Conservation (phyloP, 1,140 invertebrate species). For the Rhagoletis zephyria region DNA sequence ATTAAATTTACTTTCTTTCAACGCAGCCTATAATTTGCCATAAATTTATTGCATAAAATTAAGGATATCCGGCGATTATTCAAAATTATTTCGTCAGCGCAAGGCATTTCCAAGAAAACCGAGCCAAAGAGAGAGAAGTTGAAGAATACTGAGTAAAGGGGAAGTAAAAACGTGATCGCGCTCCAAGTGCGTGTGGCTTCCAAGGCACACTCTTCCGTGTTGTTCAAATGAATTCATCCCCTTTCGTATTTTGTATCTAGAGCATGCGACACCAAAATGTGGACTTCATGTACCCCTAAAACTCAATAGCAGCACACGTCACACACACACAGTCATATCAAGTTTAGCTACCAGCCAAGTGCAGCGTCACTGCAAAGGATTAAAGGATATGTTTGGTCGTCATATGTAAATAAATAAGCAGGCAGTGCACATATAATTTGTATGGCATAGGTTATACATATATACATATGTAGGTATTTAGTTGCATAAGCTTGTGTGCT, state of each 20-base stretch:
- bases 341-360: neutral
- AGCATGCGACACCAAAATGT: neutral
- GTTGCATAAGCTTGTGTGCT: neutral
- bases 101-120: neutral
- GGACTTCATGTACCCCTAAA: neutral
- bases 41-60: conserved; percentile 46
- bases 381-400: conserved; percentile 15
- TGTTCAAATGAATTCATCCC: no score
- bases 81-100: neutral
- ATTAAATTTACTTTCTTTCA: conserved; percentile 13
- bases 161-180: neutral
- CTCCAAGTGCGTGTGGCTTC: neutral
- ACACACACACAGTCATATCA: neutral
- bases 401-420: conserved; percentile 12
- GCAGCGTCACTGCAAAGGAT: conserved; percentile 9
- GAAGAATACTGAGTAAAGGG: neutral
- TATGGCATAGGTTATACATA: neutral
- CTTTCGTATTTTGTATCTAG: no score
- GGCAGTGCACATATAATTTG: neutral
- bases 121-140: neutral
- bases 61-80: conserved; percentile 45
- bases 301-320: neutral
- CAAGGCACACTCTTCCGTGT: neutral
- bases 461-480: no score
- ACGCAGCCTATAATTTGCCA: conserved; percentile 4